Base-by-base conservation (phyloP, 1,140 invertebrate species). In the Drosophila suzukii region DNA sequence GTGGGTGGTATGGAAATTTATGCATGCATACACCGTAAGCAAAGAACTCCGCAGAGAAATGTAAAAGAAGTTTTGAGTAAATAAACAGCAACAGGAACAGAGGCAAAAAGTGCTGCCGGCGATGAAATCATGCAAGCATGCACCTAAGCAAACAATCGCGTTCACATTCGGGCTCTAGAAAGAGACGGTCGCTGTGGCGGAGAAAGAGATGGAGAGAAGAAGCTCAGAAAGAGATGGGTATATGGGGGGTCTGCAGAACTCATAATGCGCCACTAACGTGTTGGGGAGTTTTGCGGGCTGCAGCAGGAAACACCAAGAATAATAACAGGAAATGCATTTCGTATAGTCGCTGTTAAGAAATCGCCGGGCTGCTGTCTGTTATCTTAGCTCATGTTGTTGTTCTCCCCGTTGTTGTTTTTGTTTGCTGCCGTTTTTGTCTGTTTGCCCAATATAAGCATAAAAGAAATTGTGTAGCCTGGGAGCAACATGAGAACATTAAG, bases 251-350 rank as follows among this genome's bases (percentile, higher is more conserved):
- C 20, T 36, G 58, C 59, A 75, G 41, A 73, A 55, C 76, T 61
- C 76, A 84, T 84, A 84, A 80, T 77, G 62, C 73, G 54, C 53
- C 60, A 75, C 71, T 75, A 75, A 75, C 73, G 71, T 75, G 73
- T 59, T 67, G 74, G 43, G 54, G 73, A 79, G 80, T 57, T 58
- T 68, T 58, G 65, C 44, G 53, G 72, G 59, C 30, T 60, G 38
- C 55, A 56, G 43, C 53, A 62, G 43, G 78, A 58, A 74, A 38
- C 57, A 78, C 32, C 72, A 58, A 58, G 81, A 85, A 86, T 79
- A 86, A 86, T 76, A 86, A 86, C 82, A 86, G 82, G 82, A 86
- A 86, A 77, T 86, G 83, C 82, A 85, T 85, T 71, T 72, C 68
- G 78, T 74, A 86, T 53, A 34, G 68, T 58, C 53, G 73, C 74